Base-by-base conservation (phyloP, 1,140 invertebrate genomes). In the Drosophila ambigua region DNA sequence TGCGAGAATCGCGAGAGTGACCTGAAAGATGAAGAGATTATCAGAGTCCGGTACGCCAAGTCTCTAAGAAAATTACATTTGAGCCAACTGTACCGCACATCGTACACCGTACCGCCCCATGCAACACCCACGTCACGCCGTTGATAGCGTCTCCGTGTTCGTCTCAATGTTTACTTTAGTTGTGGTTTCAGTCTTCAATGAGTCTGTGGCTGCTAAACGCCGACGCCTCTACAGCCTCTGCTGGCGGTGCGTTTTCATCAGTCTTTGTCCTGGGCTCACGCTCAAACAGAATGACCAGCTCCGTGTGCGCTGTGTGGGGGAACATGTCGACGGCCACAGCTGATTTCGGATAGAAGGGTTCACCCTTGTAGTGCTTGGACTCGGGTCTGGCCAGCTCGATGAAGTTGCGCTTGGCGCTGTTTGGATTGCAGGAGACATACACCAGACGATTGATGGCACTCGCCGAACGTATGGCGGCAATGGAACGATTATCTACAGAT, bases 291-390 rank as follows among this genome's bases (percentile, higher is more conserved):
- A 99, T 91, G 55, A 98, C 93, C 13, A 99, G 92, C 93, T 99
- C 98, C 65, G 95, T 97, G 91, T 99, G 97, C 16, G 94, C 94
- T 1, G 98, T 99, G 69, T 97, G 94, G 0, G 98, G 98, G 93
- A 99, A 99, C 95, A 99, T 95, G 90, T 99, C 98, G 2, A 99
- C 96, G 5, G 97, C 96, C 11, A 98, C 93, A 0, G 97, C 97
- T 77, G 94, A 94, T 1, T 95, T 93, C 0, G 97, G 96, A 31
- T 96, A 93, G 90, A 98, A 97, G 2, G 97, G 96, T 28, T 95
- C 94, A 0, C 97, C 97, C 26, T 94, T 93, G 79, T 97, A 95
- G 13, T 95, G 96, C 92, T 98, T 98, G 0, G 97, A 98, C 44
- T 93, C 92, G 0, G 95, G 94, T 48, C 96, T 93, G 1, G 95